A percentile compares a stretch with the other conserved stretches of the same genome.
Evolutionary conservation across 2,888 invertebrate species (phyloP).

Genomic region (Folsomia manolachei): DNA sequence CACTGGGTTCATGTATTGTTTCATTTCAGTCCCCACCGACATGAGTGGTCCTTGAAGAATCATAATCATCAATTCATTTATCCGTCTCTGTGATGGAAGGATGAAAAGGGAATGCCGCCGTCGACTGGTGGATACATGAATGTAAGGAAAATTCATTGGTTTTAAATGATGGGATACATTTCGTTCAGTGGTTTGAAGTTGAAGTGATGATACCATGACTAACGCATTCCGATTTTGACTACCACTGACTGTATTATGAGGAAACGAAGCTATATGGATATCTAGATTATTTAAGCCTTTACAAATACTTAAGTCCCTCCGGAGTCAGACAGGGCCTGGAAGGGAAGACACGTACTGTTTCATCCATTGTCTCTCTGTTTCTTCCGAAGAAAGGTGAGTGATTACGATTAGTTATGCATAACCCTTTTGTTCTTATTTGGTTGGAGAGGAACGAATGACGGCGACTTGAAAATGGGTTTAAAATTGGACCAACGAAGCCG

Average conservation of each 20-base stretch:
- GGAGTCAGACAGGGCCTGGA: no score
- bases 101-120: slow-evolving; percentile 2
- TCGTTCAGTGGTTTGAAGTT: no score
- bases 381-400: slow-evolving; percentile 15
- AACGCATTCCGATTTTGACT: slow-evolving; percentile 23
- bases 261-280: no score
- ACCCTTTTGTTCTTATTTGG: slow-evolving; percentile 18
- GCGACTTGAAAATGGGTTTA: neutral
- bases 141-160: neutral
- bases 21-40: neutral
- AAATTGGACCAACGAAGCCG: neutral
- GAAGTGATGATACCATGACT: slow-evolving; percentile 30
- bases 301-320: no score
- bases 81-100: slow-evolving; percentile 9
- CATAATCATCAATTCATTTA: slow-evolving; percentile 9
- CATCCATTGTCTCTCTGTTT: no score
- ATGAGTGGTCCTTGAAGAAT: slow-evolving; percentile 2
- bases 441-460: neutral
- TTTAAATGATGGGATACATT: slow-evolving; percentile 4
- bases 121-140: neutral
- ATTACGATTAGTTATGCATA: slow-evolving; percentile 19
- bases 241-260: no score
- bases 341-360: no score
- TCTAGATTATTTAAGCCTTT: no score
- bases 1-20: neutral